Evolutionary conservation across 2,888 invertebrate species (phyloP), one percentile per base, ranked within the genome.

Genomic region (Cheilosia soror): DNA sequence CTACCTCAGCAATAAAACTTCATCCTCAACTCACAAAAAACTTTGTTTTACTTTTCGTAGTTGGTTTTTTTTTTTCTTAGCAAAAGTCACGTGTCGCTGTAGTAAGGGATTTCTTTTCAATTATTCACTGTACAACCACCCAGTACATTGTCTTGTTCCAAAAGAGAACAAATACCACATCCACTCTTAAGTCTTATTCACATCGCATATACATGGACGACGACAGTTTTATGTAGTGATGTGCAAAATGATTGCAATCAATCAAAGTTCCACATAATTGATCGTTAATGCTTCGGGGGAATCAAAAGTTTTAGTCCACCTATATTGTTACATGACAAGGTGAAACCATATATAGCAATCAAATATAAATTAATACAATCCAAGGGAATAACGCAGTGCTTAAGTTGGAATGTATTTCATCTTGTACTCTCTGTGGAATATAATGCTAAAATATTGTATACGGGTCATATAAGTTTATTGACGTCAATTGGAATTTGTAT

Each of bases 201-300:
- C 51, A 51, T 51, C 4, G 15, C 15, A 20, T 47, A 27, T 11
- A 37, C 11, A 11, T 4, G 37, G 37, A 37, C 11, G 37, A 37
- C 11, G 37, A 37, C 37, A 37, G 11, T 37, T 11, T 37, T 37
- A 37, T 37, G 37, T 37, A 37, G 37, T 37, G 25, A 11, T 60
- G 20, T 62, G 25, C 7, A 27, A 9, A 44, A 42, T 51, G 80
- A 87, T 81, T 88, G 84, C 87, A 87, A 88, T 88, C 88, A 87
- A 88, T 88, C 88, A 88, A 88, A 87, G 63, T 63, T 71, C 75
- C 71, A 79, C 79, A 83, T 88, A 87, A 88, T 88, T 87, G 87
- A 86, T 87, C 81, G 81, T 84, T 87, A 87, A 87, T 81, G 88
- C 81, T 87, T 72, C 51, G 53, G 83, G 86, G 77, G 65, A 58